Evolutionary conservation across 2,888 invertebrate species (phyloP).

Genomic region (Epistrophe grossulariae): DNA sequence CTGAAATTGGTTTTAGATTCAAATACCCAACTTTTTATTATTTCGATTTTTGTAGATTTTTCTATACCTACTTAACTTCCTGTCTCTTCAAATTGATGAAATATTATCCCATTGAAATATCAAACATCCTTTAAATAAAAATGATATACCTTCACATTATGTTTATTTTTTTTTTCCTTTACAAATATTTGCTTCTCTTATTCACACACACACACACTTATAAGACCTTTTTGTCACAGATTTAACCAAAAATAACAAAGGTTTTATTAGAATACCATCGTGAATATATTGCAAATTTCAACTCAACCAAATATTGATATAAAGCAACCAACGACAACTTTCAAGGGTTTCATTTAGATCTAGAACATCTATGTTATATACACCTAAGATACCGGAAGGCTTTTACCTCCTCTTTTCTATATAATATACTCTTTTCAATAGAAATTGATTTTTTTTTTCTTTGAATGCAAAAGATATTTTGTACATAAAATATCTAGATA

Average conservation of each 20-base stretch:
- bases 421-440: constrained; percentile 7
- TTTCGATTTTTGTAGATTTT: neutral
- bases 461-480: constrained; percentile 21
- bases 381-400: constrained; percentile 41
- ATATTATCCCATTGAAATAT: constrained; percentile 8
- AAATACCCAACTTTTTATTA: no score
- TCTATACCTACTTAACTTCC: neutral
- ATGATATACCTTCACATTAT: neutral
- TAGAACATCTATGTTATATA: neutral
- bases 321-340: constrained; percentile 15
- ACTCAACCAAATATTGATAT: constrained; percentile 57
- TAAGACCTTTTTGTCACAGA: neutral
- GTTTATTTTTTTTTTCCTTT: constrained; percentile 1
- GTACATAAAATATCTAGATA: neutral
- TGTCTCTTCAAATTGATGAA: neutral
- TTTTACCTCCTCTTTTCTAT: constrained; percentile 2
- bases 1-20: no score
- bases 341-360: constrained; percentile 9
- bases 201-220: neutral
- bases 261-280: constrained; percentile 3
- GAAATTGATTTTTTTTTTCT: neutral
- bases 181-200: constrained; percentile 65
- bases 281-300: constrained; percentile 1
- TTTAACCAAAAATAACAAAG: neutral
- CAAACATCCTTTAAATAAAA: constrained; percentile 38